phyloP scores from a whole-genome alignment of 2,113 vertebrate genomes.

The Dromaius novaehollandiae region DNA sequence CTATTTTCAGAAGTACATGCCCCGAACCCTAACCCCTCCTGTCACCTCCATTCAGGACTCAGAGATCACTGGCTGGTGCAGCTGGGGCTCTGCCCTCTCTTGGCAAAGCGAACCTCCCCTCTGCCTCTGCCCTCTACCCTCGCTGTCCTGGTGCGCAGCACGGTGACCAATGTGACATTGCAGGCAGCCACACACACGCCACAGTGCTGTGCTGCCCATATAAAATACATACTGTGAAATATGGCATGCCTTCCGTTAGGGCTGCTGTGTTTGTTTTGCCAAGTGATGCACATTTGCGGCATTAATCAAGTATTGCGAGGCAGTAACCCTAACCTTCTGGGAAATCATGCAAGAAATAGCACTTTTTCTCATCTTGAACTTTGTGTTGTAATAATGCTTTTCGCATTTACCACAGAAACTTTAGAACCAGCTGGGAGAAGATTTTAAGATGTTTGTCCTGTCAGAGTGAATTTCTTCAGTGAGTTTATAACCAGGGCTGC shows the following conservation, averaged over 20 bases:
- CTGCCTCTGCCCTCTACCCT: not conserved
- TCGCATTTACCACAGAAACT: not conserved
- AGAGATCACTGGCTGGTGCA: not conserved
- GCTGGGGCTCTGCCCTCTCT: not conserved
- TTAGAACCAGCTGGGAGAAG: slow-evolving; percentile 30
- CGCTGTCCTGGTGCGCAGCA: not conserved
- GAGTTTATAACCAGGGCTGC: not conserved
- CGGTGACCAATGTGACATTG: not conserved
- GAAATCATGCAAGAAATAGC: slow-evolving; percentile 36
- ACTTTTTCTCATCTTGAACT: slow-evolving; percentile 21
- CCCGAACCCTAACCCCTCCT: not conserved
- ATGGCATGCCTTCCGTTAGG: not conserved
- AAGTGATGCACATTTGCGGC: not conserved
- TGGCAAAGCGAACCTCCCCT: not conserved
- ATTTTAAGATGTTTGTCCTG: slow-evolving; percentile 33
- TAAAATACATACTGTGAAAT: not conserved
- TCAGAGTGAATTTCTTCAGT: slow-evolving; percentile 37
- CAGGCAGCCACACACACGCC: not conserved
- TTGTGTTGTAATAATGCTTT: not conserved
- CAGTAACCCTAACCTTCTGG: slow-evolving; percentile 31
- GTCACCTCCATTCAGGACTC: not conserved
- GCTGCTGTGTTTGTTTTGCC: not conserved
- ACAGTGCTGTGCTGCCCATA: not conserved
- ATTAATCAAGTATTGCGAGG: not conserved
- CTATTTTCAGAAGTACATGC: not conserved